phyloP scores from a whole-genome alignment of 2,113 vertebrate genomes.

The Rhabdomys dilectus region DNA sequence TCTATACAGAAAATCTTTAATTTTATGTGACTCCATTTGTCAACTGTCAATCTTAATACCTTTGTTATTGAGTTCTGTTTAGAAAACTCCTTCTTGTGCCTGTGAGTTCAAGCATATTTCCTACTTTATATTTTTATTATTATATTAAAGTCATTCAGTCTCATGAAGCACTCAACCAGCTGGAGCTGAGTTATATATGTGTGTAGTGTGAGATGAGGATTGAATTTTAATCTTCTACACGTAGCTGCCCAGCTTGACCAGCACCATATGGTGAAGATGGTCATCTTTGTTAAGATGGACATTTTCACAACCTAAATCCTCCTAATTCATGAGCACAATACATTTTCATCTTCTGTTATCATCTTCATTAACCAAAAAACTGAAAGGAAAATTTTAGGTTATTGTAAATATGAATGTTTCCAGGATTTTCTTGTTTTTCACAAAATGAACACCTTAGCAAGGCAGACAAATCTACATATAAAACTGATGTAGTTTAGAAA shows the following conservation, averaged over 20 bases:
- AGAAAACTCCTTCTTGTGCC: not conserved
- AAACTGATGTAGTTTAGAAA: not conserved
- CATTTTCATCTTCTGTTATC: not conserved
- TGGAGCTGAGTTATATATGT: not conserved
- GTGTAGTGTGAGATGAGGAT: not conserved
- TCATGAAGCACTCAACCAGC: not conserved
- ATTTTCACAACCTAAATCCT: not conserved
- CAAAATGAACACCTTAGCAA: not conserved
- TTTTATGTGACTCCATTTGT: not conserved
- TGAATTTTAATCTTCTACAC: not conserved
- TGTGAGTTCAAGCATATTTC: not conserved
- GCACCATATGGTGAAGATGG: not conserved
- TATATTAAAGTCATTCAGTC: not conserved
- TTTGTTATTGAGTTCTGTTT: not conserved
- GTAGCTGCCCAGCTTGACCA: not conserved
- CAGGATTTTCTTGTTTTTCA: not conserved
- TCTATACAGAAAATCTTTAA: not conserved
- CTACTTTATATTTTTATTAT: not conserved
- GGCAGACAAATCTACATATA: not conserved
- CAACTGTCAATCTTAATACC: not conserved
- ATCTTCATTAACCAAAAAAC: not conserved
- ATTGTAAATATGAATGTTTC: not conserved
- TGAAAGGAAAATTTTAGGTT: not conserved
- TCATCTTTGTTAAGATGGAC: not conserved
- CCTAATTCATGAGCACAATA: not conserved